These are phyloP conservation scores for Eledone cirrhosa DNA, from an alignment of 2,888 invertebrate species.

Conservation along the genomic window DNA sequence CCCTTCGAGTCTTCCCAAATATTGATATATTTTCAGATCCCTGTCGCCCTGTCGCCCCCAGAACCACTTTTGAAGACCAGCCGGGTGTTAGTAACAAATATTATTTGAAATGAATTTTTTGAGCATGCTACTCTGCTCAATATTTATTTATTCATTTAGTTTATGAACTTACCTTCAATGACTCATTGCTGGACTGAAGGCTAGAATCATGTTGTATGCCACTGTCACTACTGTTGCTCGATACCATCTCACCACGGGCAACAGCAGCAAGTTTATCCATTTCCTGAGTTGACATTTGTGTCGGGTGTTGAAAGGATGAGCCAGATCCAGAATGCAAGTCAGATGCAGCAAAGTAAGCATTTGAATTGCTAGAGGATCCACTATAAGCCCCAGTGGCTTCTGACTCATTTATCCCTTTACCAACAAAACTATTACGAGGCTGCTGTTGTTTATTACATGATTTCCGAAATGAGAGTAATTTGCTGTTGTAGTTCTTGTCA, in stretches of 20 bases:
- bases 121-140: too few species aligned
- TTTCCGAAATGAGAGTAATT: conserved; percentile 10
- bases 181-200: conserved; percentile 54
- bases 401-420: not conserved
- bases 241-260: conserved; percentile 33
- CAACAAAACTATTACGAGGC: not conserved
- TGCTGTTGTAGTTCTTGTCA: conserved; percentile 20
- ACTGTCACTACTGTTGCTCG: conserved; percentile 61
- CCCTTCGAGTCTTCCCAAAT: too few species aligned
- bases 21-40: too few species aligned
- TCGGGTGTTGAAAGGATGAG: not conserved
- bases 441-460: conserved; percentile 1
- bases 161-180: conserved; percentile 47
- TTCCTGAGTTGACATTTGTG: conserved; percentile 16
- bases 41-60: too few species aligned
- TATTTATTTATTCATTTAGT: not conserved
- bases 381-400: conserved; percentile 3
- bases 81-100: too few species aligned
- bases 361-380: not conserved
- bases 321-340: conserved; percentile 6
- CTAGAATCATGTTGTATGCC: conserved; percentile 58
- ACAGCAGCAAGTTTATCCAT: conserved; percentile 22
- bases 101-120: too few species aligned
- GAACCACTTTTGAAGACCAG: too few species aligned
- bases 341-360: conserved; percentile 9